phyloP scores from a whole-genome alignment of 2,113 vertebrate genomes.

The Bombycilla garrulus region DNA sequence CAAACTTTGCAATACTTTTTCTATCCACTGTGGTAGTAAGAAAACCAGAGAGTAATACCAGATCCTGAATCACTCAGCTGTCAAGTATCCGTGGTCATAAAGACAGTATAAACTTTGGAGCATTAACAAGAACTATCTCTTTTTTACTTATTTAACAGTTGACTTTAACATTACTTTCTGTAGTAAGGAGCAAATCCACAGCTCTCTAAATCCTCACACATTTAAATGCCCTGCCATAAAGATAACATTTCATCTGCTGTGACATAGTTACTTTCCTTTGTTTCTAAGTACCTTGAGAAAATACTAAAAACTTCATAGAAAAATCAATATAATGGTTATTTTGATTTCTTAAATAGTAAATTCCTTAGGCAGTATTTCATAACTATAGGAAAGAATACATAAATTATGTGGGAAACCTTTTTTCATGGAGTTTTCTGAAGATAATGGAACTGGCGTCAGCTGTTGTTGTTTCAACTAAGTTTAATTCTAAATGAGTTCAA shows the following conservation, averaged over 20 bases:
- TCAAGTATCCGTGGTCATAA: background rate
- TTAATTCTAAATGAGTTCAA: conserved; percentile 6
- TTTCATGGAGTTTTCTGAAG: background rate
- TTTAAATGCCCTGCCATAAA: background rate
- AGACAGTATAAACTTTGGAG: background rate
- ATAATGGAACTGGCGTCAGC: background rate
- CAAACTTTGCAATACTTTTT: background rate
- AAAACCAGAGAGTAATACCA: background rate
- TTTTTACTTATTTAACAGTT: background rate
- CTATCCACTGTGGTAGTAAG: background rate
- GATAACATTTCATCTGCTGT: background rate
- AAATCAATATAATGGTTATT: background rate
- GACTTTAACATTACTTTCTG: background rate
- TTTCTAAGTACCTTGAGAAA: background rate
- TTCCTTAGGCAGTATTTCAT: background rate
- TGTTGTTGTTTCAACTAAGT: background rate
- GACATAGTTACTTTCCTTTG: background rate
- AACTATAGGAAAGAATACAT: background rate
- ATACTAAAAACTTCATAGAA: background rate
- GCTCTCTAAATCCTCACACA: background rate
- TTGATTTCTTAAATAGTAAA: background rate
- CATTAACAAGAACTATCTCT: background rate
- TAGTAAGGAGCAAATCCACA: background rate
- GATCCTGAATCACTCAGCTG: background rate
- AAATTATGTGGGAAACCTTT: background rate